These are phyloP conservation scores for Erpornis zantholeuca DNA, from an alignment of 2,113 vertebrate species.

Conservation along the genomic window DNA sequence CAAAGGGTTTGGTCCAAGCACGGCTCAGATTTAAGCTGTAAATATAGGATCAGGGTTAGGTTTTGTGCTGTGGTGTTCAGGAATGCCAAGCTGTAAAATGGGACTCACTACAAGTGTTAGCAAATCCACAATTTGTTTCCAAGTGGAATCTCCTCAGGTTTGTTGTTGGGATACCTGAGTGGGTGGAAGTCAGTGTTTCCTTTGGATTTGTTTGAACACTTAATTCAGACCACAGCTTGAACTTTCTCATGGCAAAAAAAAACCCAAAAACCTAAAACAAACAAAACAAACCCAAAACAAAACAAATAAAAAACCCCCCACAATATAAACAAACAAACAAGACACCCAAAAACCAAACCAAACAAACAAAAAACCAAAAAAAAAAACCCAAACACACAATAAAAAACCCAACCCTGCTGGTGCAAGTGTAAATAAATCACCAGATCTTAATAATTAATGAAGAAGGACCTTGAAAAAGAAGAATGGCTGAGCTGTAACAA, in stretches of 20 bases:
- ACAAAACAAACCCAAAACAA: background rate
- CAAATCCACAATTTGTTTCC: background rate
- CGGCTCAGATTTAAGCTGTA: background rate
- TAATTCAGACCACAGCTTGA: conserved; percentile 21
- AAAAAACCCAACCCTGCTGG: background rate
- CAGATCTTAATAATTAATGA: background rate
- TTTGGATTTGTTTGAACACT: background rate
- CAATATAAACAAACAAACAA: background rate
- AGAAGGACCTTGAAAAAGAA: background rate
- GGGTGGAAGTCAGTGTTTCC: background rate
- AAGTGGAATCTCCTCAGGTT: background rate
- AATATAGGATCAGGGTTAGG: background rate
- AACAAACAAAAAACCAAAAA: background rate
- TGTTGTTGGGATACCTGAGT: conserved; percentile 3
- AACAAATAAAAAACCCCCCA: background rate
- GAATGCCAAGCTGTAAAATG: background rate
- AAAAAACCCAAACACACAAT: background rate
- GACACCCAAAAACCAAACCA: accelerated
- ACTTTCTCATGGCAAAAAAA: background rate
- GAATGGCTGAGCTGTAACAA: background rate
- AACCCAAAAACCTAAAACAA: background rate
- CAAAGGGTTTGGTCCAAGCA: background rate
- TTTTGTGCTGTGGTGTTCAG: background rate
- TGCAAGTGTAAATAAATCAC: background rate
- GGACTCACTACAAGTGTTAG: background rate